These are phyloP conservation scores for Axinella damicornis DNA, from an alignment of 37 sponge, comb jelly and placozoan species.

Conservation along the genomic window DNA sequence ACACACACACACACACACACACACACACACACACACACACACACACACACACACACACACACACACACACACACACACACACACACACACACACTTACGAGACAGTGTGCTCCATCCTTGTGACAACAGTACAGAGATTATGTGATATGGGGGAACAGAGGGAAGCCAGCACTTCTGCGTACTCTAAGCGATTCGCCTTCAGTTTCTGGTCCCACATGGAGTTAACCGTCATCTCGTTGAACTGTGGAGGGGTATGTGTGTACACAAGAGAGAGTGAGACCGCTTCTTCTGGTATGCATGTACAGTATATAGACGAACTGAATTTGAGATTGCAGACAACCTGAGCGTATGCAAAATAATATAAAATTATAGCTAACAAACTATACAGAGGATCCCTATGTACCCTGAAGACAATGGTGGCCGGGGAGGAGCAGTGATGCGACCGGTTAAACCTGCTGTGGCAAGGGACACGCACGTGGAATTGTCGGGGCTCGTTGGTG, in stretches of 20 bases:
- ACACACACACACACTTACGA: conserved; percentile 6
- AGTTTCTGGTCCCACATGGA: conserved; percentile 42
- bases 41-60: conserved; percentile 20
- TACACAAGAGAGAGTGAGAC: neutral
- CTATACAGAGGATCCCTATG: neutral
- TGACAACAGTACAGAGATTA: conserved; percentile 54
- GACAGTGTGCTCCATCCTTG: conserved; percentile 75
- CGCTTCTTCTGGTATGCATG: too few relatives aligned
- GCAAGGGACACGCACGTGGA: conserved; percentile 73
- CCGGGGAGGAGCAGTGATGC: conserved; percentile 50
- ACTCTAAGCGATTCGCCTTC: conserved; percentile 56
- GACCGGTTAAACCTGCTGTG: conserved; percentile 19
- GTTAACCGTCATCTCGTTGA: conserved; percentile 61
- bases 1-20: too few relatives aligned
- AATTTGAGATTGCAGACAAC: too few relatives aligned
- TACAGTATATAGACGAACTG: too few relatives aligned
- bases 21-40: conserved; percentile 25
- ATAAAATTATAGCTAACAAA: too few relatives aligned
- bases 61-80: conserved; percentile 13
- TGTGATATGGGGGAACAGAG: conserved; percentile 40
- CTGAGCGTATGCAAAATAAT: too few relatives aligned
- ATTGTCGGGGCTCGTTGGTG: conserved; percentile 69
- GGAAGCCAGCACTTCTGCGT: conserved; percentile 17
- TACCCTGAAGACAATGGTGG: conserved; percentile 78
- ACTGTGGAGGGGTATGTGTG: conserved; percentile 36